phyloP scores from a whole-genome alignment of 2,113 vertebrate species.

The Pterocles orientalis region DNA sequence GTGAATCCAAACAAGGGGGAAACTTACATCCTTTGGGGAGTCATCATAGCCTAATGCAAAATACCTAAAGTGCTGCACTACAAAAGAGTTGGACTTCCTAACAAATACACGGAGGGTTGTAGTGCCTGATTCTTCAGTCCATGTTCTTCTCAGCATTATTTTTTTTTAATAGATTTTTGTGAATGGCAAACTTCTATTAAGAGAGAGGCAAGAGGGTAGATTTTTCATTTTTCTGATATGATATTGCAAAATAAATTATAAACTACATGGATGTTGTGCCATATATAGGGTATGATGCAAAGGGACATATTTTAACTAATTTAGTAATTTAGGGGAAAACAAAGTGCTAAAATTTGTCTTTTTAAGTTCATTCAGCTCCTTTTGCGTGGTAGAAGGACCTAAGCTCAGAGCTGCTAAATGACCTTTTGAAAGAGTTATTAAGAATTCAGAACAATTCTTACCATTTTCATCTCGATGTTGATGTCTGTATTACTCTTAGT shows the following conservation, averaged over 20 bases:
- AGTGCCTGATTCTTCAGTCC: fast-evolving
- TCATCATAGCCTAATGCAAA: not conserved
- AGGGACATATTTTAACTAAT: not conserved
- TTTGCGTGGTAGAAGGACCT: not conserved
- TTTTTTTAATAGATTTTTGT: not conserved
- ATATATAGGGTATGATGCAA: no score
- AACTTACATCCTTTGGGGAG: not conserved
- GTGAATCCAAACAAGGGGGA: not conserved
- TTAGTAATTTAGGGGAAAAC: not conserved
- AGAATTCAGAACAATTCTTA: conserved; percentile 45
- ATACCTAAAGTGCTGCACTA: not conserved
- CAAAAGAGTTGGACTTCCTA: not conserved
- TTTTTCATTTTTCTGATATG: not conserved
- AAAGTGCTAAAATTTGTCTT: not conserved
- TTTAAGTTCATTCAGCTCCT: not conserved
- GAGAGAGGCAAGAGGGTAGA: not conserved
- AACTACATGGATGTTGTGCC: fast-evolving
- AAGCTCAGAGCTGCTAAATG: not conserved
- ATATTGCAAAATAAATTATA: not conserved
- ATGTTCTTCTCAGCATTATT: not conserved
- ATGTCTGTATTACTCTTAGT: conserved; percentile 45
- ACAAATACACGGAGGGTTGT: not conserved
- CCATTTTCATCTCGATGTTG: not conserved
- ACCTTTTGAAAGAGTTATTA: conserved; percentile 22
- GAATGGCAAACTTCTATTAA: not conserved